Base-by-base conservation (phyloP, 2,888 invertebrate genomes). In the Yponomeuta evonymella region DNA sequence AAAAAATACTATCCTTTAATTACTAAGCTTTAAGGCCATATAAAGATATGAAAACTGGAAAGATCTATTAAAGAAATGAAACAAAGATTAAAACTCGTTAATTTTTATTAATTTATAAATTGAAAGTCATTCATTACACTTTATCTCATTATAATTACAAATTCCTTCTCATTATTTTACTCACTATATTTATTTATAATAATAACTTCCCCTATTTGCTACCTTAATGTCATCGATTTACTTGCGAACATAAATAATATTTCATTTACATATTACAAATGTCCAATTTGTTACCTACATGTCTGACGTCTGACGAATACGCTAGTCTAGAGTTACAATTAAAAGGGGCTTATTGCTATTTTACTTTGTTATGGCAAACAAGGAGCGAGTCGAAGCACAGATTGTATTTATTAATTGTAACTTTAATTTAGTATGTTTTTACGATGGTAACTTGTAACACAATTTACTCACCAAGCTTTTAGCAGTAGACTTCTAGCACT, bases 91-190 rank as follows among this genome's bases (percentile, higher is more conserved):
- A 90, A 91, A 91, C 90, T 90, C 90, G 85, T 90, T 87, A 90
- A 89, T 90, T 90, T 89, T 91, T 91, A 91, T 90, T 90, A 87
- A 88, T 89, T 90, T 90, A 90, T 90, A 91, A 91, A 91, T 91
- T 83, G 90, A 90, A 91, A 89, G 88, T 90, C 87, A 89, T 88
- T 90, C 87, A 90, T 89, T 89, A 90, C 89, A 90, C 85, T 87
- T 84, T 82, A 81, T 82, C 84, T 85, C 85, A 78, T 83, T 86
- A 89, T 90, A 89, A 81, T 91, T 91, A 91, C 91, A 91, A 91
- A 91, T 91, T 90, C 91, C 90, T 87, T 89, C 81, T 84, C 83
- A 81, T 83, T 83, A 81, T 70, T 68, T 85, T 88, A 87, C 80
- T 36, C 83, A 85, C 80, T 82, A 81, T 83, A 84, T 87, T 88